These are phyloP conservation scores for Eristalis arbustorum DNA, from an alignment of 2,888 invertebrate genomes.

Conservation along the genomic window DNA sequence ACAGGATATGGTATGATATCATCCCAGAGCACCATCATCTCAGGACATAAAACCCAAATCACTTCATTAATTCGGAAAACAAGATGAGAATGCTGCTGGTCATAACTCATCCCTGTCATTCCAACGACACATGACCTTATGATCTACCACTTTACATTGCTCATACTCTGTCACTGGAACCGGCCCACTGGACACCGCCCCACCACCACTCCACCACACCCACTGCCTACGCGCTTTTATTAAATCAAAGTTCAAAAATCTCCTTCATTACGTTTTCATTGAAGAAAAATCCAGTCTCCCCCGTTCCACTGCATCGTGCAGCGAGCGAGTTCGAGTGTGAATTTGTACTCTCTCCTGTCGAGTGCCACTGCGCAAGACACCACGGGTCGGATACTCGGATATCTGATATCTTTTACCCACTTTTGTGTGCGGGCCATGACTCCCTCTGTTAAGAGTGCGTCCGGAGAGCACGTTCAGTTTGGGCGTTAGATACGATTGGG, in stretches of 20 bases:
- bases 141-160: not conserved
- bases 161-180: not conserved
- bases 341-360: slow-evolving; percentile 21
- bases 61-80: slow-evolving; percentile 16
- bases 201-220: not conserved
- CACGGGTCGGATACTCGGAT: not conserved
- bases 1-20: not conserved
- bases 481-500: slow-evolving; percentile 36
- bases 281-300: slow-evolving; percentile 30
- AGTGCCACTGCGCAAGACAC: slow-evolving; percentile 50
- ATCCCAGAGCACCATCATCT: not conserved
- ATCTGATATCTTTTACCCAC: slow-evolving; percentile 24
- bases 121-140: slow-evolving; percentile 12
- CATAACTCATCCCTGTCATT: slow-evolving; percentile 11
- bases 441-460: not conserved
- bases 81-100: not conserved
- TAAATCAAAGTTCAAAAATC: slow-evolving; percentile 57
- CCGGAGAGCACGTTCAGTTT: not conserved
- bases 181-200: not conserved
- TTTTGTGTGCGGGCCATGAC: not conserved
- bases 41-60: not conserved
- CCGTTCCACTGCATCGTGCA: not conserved
- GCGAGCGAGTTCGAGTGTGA: not conserved
- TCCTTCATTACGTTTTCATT: slow-evolving; percentile 61
- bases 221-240: slow-evolving; percentile 11